These are phyloP conservation scores for Microplitis demolitor DNA, from an alignment of 1,140 invertebrate genomes.

Conservation along the genomic window DNA sequence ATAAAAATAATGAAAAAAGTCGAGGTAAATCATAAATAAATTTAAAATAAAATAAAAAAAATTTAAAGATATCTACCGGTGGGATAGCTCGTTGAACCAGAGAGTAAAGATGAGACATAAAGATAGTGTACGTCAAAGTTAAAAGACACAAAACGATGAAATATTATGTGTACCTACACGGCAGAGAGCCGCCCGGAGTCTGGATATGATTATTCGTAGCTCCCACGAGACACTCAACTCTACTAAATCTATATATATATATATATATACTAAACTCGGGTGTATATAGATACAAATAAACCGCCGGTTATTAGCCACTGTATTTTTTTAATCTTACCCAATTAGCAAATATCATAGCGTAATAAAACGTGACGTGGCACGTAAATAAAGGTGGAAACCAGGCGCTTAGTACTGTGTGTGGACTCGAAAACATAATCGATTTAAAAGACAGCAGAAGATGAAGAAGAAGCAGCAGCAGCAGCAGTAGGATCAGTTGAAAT, in stretches of 20 bases:
- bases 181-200: no score
- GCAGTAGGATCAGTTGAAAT: no score
- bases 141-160: background rate
- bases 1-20: no score
- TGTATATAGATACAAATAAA: background rate
- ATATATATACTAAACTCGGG: no score
- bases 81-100: no score
- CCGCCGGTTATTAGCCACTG: conserved; percentile 19
- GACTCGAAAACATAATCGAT: conserved; percentile 2
- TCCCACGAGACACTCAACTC: background rate
- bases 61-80: no score
- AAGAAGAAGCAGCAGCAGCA: conserved; percentile 3
- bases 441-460: conserved; percentile 19
- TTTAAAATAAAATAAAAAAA: no score
- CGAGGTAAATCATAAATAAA: no score
- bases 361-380: conserved; percentile 17
- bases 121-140: background rate
- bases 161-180: background rate
- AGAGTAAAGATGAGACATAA: no score
- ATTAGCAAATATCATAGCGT: conserved; percentile 24
- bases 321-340: conserved; percentile 20
- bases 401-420: no score
- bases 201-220: background rate
- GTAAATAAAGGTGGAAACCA: conserved; percentile 15
- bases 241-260: background rate